These are phyloP conservation scores for Macrocentrus cingulum DNA, from an alignment of 1,140 invertebrate genomes.

Conservation along the genomic window DNA sequence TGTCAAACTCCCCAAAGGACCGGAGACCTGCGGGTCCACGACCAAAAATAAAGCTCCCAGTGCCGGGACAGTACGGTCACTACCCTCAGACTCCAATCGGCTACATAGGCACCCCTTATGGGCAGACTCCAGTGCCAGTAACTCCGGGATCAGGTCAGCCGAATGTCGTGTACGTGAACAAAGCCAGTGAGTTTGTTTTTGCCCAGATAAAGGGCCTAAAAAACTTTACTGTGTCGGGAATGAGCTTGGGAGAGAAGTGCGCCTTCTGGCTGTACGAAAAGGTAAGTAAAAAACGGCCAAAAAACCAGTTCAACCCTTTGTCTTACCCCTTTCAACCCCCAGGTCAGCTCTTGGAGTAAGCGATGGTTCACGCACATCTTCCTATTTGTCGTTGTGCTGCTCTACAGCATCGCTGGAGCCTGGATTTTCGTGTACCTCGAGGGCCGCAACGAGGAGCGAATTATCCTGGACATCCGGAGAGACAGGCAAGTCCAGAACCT, in stretches of 20 bases:
- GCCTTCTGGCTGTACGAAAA: slow-evolving; percentile 79
- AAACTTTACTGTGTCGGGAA: slow-evolving; percentile 76
- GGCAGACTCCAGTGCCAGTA: slow-evolving; percentile 55
- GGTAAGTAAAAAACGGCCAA: slow-evolving; percentile 37
- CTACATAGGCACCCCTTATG: slow-evolving; percentile 52
- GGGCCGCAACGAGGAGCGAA: slow-evolving; percentile 62
- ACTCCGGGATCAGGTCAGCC: slow-evolving; percentile 57
- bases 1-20: slow-evolving; percentile 46
- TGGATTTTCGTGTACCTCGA: slow-evolving; percentile 75
- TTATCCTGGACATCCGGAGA: slow-evolving; percentile 57
- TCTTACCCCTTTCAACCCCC: too few relatives aligned
- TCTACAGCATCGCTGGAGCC: slow-evolving; percentile 79
- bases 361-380: slow-evolving; percentile 89
- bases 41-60: slow-evolving; percentile 62
- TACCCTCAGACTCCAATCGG: slow-evolving; percentile 45
- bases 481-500: slow-evolving; percentile 56
- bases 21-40: slow-evolving; percentile 46
- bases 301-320: slow-evolving; percentile 2
- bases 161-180: slow-evolving; percentile 65
- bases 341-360: slow-evolving; percentile 72
- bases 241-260: slow-evolving; percentile 79
- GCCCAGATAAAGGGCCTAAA: slow-evolving; percentile 75
- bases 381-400: slow-evolving; percentile 72
- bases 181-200: slow-evolving; percentile 73
- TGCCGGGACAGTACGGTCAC: slow-evolving; percentile 54